Base-by-base conservation (phyloP, 2,113 vertebrate genomes). In the Eclectus roratus region DNA sequence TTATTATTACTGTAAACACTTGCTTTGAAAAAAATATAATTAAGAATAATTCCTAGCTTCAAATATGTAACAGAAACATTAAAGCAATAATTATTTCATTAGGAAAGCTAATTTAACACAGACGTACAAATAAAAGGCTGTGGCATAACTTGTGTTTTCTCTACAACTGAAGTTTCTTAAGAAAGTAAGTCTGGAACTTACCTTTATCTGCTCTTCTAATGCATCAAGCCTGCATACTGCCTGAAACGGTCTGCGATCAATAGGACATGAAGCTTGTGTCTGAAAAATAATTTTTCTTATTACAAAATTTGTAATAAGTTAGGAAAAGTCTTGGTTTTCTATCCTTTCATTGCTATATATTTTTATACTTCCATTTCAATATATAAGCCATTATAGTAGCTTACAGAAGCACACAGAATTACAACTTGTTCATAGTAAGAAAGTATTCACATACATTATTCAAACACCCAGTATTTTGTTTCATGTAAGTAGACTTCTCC, bases 241-340 rank as follows among this genome's bases (percentile, higher is more conserved):
- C 79, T 97, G 98, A 97, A 99, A 99, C 20, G 98, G 98, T 97
- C 98, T 98, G 95, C 99, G 98, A 96, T 99, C 99, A 93, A 99
- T 97, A 15, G 99, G 99, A 97, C 99, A 99, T 6, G 99, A 99
- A 86, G 99, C 98, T 76, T 98, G 91, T 41, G 96, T 98, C 99
- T 99, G 98, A 91, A 98, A 97, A 91, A 95, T 79, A n/a, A 88
- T 89, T 88, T 91, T 93, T 73, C 47, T 47, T 78, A 85, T 94
- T 96, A 77, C 23, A 93, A 81, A 68, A 33, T 47, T 63, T 23
- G 49, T 33, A 87, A 29, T 64, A 79, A 71, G 44, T 81, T 83
- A 71, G 14, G 10, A 44, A n/a, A 90, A 20, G n/a, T 47, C 58
- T 61, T 61, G 18, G 41, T 66, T 65, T 91, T 80, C 78, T 91